Base-by-base conservation (phyloP, 2,113 vertebrate genomes). In the Chauna torquata region DNA sequence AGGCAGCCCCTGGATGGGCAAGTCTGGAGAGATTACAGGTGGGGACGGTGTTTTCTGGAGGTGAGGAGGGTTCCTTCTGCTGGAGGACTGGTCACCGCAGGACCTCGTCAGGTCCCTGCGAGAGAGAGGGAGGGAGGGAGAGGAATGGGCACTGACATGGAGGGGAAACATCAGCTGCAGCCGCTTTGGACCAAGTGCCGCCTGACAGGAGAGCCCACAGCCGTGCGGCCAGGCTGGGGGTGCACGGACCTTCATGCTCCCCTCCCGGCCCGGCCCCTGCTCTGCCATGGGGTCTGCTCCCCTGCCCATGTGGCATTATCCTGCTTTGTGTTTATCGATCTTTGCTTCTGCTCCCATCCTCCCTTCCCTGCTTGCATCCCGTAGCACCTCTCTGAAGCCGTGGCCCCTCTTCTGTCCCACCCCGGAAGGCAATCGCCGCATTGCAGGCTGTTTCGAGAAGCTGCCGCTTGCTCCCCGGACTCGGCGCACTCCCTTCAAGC, bases 61-160 rank as follows among this genome's bases (percentile, higher is more conserved):
- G 8, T 13, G 32, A 17, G 42, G 68, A 27, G 24, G 14, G 14
- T 36, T 75, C 54, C 52, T 24, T 20, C 66, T 0, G 1, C 30
- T n/a, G 12, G 6, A 30, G 62, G 23, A 8, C 5, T 9, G 38
- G 6, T 42, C 47, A 7, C 28, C 3, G 12, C 58, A 59, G 58
- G 58, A 59, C 20, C 58, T 59, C 34, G 22, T n/a, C 12, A 9
- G 15, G 14, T 13, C 18, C 22, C 27, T 32, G 42, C 42, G 12
- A n/a, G n/a, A n/a, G n/a, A n/a, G n/a, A 22, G 30, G 30, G 38
- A 64, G 62, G 83, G 38, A 22, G 42, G 47, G 18, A 7, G 44
- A 40, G 45, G 44, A 28, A 18, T 0, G 0, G 40, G 72, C 58
- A 8, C 17, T 3, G 47, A 3, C 34, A 5, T 0, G 11, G 74